Conservation (phyloP, 2,113 vertebrate species). For the Cervus canadensis region DNA sequence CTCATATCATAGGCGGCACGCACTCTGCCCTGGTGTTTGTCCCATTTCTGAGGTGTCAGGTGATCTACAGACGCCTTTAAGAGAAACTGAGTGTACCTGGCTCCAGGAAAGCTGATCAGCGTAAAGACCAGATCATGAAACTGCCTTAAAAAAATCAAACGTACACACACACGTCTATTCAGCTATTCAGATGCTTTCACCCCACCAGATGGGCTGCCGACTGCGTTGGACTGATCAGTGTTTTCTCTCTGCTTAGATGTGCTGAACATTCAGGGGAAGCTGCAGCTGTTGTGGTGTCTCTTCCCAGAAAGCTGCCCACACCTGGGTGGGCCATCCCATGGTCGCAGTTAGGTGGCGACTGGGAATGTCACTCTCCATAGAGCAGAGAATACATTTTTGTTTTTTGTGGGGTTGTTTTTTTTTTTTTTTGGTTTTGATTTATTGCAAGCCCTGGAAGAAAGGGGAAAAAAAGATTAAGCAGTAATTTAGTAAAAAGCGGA, state of each 20-base stretch:
- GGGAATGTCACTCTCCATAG: neutral
- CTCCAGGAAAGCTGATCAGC: neutral
- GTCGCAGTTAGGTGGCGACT: neutral
- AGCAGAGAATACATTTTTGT: neutral
- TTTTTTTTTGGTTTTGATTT: neutral
- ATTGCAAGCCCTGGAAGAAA: neutral
- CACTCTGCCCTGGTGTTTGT: neutral
- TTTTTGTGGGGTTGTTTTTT: neutral
- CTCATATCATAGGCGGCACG: neutral
- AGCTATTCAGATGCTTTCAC: neutral
- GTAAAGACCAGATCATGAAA: neutral
- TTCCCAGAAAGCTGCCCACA: neutral
- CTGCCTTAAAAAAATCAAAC: neutral
- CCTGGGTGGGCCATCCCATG: neutral
- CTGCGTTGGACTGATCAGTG: neutral
- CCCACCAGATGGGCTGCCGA: neutral
- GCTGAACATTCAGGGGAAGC: neutral
- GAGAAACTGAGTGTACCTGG: neutral
- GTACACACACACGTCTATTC: neutral
- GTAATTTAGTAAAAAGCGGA: slow-evolving; percentile 20
- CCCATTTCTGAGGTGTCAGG: neutral
- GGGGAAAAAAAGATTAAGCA: neutral
- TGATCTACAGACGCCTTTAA: neutral
- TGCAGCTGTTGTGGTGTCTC: neutral
- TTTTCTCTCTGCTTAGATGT: neutral